These are phyloP conservation scores for Diabrotica undecimpunctata DNA, from an alignment of 1,140 invertebrate species.

Conservation along the genomic window DNA sequence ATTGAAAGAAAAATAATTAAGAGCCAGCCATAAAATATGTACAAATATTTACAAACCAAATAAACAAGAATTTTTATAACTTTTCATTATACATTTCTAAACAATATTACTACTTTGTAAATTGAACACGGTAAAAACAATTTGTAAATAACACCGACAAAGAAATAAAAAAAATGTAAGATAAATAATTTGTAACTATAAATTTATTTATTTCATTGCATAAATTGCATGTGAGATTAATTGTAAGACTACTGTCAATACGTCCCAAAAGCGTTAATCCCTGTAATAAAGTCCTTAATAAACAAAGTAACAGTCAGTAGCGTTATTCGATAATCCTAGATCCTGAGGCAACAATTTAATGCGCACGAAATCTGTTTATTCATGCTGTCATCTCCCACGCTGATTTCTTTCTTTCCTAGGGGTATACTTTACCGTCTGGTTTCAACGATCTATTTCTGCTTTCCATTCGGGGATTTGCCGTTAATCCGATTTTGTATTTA, in stretches of 20 bases:
- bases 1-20: too few relatives aligned
- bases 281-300: not conserved
- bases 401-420: conserved; percentile 28
- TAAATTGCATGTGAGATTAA: too few relatives aligned
- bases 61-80: too few relatives aligned
- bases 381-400: conserved; percentile 35
- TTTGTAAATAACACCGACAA: too few relatives aligned
- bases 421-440: conserved; percentile 23
- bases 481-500: conserved; percentile 26
- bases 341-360: conserved; percentile 8
- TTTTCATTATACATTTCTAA: too few relatives aligned
- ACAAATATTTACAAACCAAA: too few relatives aligned
- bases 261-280: conserved; percentile 8
- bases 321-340: not conserved
- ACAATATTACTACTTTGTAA: too few relatives aligned
- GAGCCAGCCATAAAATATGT: too few relatives aligned
- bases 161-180: too few relatives aligned
- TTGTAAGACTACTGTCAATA: not conserved
- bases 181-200: too few relatives aligned
- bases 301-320: not conserved
- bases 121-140: too few relatives aligned
- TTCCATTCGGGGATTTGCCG: not conserved
- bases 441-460: conserved; percentile 1
- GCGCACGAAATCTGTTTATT: conserved; percentile 23
- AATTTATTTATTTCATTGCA: too few relatives aligned